These are phyloP conservation scores for Zaprionus davidi DNA, from an alignment of 1,140 invertebrate species.

Conservation along the genomic window DNA sequence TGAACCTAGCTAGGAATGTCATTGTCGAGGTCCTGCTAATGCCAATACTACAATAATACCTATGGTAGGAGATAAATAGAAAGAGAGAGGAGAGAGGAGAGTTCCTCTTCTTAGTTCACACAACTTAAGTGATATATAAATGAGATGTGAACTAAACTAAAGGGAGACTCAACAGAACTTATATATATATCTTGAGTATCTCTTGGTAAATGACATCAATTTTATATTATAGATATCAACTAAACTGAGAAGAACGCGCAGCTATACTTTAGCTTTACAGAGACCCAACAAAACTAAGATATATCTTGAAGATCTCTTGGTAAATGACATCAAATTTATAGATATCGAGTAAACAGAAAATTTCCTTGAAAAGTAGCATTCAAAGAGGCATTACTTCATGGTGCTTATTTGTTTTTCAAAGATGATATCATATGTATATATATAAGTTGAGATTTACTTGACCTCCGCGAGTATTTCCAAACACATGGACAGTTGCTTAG, in stretches of 20 bases:
- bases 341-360: slow-evolving; percentile 1
- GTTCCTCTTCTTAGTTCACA: too few species aligned
- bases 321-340: background rate
- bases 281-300: background rate
- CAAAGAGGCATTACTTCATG: background rate
- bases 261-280: background rate
- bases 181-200: background rate
- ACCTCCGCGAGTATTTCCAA: background rate
- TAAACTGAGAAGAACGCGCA: background rate
- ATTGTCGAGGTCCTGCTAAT: slow-evolving; percentile 9
- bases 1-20: slow-evolving; percentile 1
- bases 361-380: slow-evolving; percentile 6
- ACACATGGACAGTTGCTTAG: background rate
- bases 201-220: background rate
- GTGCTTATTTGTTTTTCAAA: background rate
- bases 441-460: background rate
- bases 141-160: too few species aligned
- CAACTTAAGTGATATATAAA: too few species aligned
- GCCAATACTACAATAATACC: too few species aligned
- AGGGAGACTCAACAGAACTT: too few species aligned
- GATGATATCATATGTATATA: slow-evolving; percentile 10
- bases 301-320: background rate
- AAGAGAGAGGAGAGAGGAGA: too few species aligned
- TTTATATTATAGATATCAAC: background rate
- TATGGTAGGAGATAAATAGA: too few species aligned